Conservation (phyloP, 2,888 invertebrate genomes). For the Luperina testacea region DNA sequence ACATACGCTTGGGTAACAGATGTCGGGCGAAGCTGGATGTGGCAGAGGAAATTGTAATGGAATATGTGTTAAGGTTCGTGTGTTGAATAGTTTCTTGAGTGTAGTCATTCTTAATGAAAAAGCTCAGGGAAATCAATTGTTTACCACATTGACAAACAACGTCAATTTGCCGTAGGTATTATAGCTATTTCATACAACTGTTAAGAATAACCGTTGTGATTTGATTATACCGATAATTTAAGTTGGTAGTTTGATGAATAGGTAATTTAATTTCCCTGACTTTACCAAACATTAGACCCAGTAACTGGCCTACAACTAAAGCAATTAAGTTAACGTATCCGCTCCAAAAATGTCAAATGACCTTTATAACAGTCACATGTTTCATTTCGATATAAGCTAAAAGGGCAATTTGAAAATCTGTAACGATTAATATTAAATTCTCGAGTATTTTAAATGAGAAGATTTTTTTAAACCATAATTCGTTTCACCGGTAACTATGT, state of each 20-base stretch:
- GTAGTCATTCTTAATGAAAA: neutral
- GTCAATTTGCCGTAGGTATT: neutral
- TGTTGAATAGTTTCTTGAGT: neutral
- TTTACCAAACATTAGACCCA: neutral
- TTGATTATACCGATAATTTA: neutral
- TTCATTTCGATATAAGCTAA: neutral
- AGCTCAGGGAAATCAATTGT: neutral
- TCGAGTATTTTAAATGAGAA: neutral
- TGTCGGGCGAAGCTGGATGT: slow-evolving; percentile 11
- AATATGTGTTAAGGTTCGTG: neutral
- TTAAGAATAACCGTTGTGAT: no score
- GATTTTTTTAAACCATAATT: neutral
- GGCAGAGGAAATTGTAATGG: slow-evolving; percentile 3
- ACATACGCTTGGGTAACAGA: slow-evolving; percentile 17
- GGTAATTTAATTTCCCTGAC: neutral
- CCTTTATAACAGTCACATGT: neutral
- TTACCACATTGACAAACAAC: neutral
- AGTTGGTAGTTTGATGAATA: neutral
- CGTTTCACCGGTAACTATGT: neutral
- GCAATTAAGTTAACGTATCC: neutral
- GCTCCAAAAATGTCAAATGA: neutral
- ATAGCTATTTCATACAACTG: neutral
- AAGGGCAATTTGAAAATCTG: neutral
- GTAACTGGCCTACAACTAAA: neutral
- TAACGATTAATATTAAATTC: neutral